Evolutionary conservation across 2,797 vertebrate species (phyloP), one percentile per base, ranked within the genome.

Genomic region (Cirrhinus molitorella): DNA sequence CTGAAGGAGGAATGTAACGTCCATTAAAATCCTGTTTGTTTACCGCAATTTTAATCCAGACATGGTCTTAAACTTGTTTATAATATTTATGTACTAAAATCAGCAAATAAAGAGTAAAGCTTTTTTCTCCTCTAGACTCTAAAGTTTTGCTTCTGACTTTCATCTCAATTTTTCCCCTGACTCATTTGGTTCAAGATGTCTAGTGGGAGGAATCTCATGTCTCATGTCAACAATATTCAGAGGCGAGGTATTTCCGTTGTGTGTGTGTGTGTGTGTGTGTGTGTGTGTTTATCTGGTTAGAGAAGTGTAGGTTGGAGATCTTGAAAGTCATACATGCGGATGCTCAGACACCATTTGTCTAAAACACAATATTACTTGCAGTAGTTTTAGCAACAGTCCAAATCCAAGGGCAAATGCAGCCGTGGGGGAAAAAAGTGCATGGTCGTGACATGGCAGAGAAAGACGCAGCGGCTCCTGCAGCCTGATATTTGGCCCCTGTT

Each of bases 181-280:
- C 74, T 86, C 79, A 80, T 81, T 81, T 61, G 59, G 79, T 47
- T 57, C 31, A 78, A 85, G 28, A 83, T 51, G 59, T 86, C 83
- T 85, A 31, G 55, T 80, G 68, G 84, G 63, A 85, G 53, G 25
- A 78, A 80, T 80, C 61, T 76, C 21, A 17, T 59, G 40, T 79
- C 66, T 79, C 28, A 23, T 85, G 85, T 86, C 79, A 83, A 90
- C 80, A 90, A 71, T 75, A 70, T 84, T 86, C 87, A 89, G 87
- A 90, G 49, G 71, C 84, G 88, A 87, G 81, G 91, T 89, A 87
- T 91, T 88, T 89, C 87, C 88, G 3, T 14, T 74, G n/a, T 85
- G 51, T 34, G 37, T 43, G 61, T 70, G 28, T 78, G 23, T 70
- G 28, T 78, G 21, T 74, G n/a, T 85, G 53, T 34, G 37, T 45